Base-by-base conservation (phyloP, 2,888 invertebrate species). In the Alentia gelatinosa region DNA sequence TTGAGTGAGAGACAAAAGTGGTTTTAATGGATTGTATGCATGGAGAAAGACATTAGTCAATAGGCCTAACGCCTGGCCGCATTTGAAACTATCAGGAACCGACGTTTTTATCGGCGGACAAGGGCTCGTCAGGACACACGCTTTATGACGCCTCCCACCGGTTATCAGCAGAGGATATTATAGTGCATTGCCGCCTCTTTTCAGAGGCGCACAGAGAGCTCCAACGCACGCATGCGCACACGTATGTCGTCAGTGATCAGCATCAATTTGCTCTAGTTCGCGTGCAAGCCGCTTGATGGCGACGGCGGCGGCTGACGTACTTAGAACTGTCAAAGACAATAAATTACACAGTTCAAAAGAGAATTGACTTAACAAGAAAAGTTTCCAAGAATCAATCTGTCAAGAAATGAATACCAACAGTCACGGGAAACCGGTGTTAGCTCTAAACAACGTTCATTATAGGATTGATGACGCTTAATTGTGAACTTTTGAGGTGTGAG, bases 121-220 rank as follows among this genome's bases (percentile, higher is more conserved):
- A 79, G 23, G 39, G 37, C 35, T 9, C 79, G 39, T 37, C 79
- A 39, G 23, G 1, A 39, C 9, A 5, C 37, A 39, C 79, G 79
- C 39, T 37, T 79, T 79, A 37, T 39, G 79, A 79, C 9, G 39
- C 39, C 79, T 19, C 4, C 4, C 1, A 39, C 35, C 39, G 23
- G 37, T 0, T 37, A 74, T 33, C 74, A 74, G 74, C 33, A 33
- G 15, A 74, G 26, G 74, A 74, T 26, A 79, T 79, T 39, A 79
- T n/a, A 26, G 19, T 39, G 79, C 79, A 79, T 79, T 79, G 79
- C 1, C 79, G 37, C 79, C 79, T 79, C 79, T 39, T 79, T 79
- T 79, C 37, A 37, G 19, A 4, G 30, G 19, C 9, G 37, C 19
- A 26, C 4, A 39, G 37, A 79, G 79, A 79, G 79, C 39, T 79